Evolutionary conservation across 2,888 invertebrate species (phyloP).

Genomic region (Torymus texanus): DNA sequence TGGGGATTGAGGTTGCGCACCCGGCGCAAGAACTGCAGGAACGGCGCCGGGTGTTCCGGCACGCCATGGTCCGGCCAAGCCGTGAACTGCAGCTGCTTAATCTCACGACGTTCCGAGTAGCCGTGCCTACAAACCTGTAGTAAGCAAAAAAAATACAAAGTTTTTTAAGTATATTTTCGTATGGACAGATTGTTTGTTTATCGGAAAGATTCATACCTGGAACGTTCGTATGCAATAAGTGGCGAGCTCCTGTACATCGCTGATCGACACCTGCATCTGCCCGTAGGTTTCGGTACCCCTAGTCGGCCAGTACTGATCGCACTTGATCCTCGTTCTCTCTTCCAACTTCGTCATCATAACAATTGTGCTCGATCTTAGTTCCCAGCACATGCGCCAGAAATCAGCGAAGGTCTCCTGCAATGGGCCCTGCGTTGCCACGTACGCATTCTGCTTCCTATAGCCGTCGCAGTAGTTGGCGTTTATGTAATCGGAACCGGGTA

Average conservation of each 20-base stretch:
- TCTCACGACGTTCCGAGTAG: conserved; percentile 91
- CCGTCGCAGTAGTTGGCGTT: conserved; percentile 99
- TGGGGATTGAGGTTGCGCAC: conserved; percentile 93
- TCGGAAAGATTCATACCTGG: conserved; percentile 75
- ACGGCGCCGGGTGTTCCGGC: conserved; percentile 98
- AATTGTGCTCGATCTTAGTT: conserved; percentile 93
- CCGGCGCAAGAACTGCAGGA: conserved; percentile 95
- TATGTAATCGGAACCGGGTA: conserved; percentile 96
- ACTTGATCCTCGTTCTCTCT: conserved; percentile 96
- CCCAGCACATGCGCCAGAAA: conserved; percentile 99
- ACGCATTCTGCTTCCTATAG: conserved; percentile 98
- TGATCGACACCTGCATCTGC: conserved; percentile 93
- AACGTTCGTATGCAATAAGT: conserved; percentile 99
- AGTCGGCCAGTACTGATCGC: conserved; percentile 98
- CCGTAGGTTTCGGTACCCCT: conserved; percentile 97
- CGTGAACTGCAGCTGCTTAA: conserved; percentile 98
- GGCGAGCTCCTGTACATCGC: conserved; percentile 96
- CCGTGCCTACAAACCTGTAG: conserved; percentile 85
- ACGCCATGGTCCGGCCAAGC: conserved; percentile 99
- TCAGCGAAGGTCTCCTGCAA: conserved; percentile 97
- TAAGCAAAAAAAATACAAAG: neutral
- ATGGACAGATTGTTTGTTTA: neutral
- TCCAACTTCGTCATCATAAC: conserved; percentile 99
- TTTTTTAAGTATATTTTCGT: neutral
- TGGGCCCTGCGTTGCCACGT: conserved; percentile 99